Evolutionary conservation across 2,113 vertebrate genomes (phyloP).

Genomic region (Hydrochoerus hydrochaeris): DNA sequence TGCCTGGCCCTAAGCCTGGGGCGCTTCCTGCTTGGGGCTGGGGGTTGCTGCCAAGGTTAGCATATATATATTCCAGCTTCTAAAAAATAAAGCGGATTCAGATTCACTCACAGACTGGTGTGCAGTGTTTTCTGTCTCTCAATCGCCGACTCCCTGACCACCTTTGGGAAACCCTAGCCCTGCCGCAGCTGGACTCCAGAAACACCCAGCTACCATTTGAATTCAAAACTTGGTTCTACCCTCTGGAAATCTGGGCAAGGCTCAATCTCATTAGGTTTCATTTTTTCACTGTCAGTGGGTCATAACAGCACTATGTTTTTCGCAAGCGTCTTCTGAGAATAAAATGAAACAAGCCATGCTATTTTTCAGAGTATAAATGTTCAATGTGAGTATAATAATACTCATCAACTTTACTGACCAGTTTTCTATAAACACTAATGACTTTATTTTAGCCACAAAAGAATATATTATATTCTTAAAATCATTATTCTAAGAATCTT

Average conservation of each 20-base stretch:
- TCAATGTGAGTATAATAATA: not conserved
- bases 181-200: too few species aligned
- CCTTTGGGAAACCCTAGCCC: too few species aligned
- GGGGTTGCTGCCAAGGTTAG: too few species aligned
- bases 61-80: too few species aligned
- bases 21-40: too few species aligned
- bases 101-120: too few species aligned
- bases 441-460: conserved; percentile 10
- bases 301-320: not conserved
- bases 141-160: too few species aligned
- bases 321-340: not conserved
- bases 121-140: too few species aligned
- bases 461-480: not conserved
- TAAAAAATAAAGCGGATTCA: too few species aligned
- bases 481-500: not conserved
- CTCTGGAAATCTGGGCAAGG: not conserved
- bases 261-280: not conserved
- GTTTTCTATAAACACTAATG: not conserved
- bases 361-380: not conserved
- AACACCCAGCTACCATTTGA: not conserved
- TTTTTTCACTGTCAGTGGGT: not conserved
- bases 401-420: not conserved
- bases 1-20: too few species aligned
- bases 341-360: not conserved
- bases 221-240: not conserved